phyloP scores from a whole-genome alignment of 2,113 vertebrate genomes.

The Myrmecophaga tridactyla region DNA sequence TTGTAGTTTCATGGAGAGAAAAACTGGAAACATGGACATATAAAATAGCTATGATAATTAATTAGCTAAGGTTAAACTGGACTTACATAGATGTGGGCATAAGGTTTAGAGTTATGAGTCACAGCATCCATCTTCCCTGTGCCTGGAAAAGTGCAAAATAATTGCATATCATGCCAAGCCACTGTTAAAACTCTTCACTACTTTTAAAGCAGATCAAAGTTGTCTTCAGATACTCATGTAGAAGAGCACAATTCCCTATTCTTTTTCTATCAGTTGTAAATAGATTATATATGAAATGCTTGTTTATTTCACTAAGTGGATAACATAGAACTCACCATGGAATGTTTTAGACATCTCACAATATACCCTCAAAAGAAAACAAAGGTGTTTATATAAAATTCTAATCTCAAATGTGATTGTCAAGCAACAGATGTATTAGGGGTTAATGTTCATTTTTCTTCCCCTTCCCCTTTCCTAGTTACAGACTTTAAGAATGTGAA shows the following conservation, averaged over 20 bases:
- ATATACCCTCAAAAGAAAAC: background rate
- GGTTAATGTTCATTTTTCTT: conserved; percentile 20
- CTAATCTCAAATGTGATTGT: background rate
- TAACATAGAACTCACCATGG: background rate
- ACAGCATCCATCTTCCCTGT: background rate
- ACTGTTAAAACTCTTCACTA: background rate
- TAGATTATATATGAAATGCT: background rate
- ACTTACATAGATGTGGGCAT: background rate
- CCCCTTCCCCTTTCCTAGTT: conserved; percentile 18
- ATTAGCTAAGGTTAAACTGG: background rate
- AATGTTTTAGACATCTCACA: background rate
- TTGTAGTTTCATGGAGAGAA: background rate
- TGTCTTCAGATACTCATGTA: background rate
- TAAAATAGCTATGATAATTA: background rate
- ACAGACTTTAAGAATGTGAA: conserved; percentile 4
- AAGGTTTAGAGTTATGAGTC: background rate
- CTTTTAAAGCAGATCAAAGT: background rate
- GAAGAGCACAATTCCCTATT: background rate
- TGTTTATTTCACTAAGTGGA: background rate
- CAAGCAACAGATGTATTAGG: background rate
- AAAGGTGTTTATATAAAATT: background rate
- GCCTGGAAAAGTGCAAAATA: background rate
- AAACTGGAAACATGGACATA: background rate
- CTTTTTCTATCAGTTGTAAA: background rate
- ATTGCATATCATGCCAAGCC: background rate